Evolutionary conservation across 2,888 invertebrate species (phyloP).

Genomic region (Seira sanloemensis): DNA sequence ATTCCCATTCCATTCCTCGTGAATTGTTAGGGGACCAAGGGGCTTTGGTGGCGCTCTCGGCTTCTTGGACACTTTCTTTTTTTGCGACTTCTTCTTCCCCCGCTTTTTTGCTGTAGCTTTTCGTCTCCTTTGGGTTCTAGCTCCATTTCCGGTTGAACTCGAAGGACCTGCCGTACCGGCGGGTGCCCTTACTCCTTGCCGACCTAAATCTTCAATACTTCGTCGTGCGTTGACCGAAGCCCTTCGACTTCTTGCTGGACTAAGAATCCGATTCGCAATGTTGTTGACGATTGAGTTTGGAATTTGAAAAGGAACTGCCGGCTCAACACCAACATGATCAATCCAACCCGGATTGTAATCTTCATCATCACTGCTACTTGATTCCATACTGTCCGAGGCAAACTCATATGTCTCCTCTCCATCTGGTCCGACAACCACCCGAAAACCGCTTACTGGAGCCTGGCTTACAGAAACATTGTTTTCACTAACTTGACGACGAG

Average conservation of each 20-base stretch:
- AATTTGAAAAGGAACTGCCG: conserved; percentile 35
- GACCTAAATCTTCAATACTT: too few relatives aligned
- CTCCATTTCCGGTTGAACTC: neutral
- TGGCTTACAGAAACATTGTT: too few relatives aligned
- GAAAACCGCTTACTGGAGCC: conserved; percentile 56
- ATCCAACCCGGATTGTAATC: conserved; percentile 12
- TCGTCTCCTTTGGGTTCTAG: too few relatives aligned
- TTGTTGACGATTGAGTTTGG: conserved; percentile 5
- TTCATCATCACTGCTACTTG: conserved; percentile 11
- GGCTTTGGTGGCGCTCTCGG: conserved; percentile 51
- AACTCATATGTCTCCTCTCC: conserved; percentile 65
- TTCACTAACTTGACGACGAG: too few relatives aligned
- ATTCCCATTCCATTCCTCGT: conserved; percentile 42
- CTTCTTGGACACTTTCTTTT: conserved; percentile 1
- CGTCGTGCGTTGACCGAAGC: too few relatives aligned
- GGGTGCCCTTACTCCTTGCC: too few relatives aligned
- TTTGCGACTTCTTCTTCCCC: conserved; percentile 22
- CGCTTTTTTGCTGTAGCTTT: too few relatives aligned
- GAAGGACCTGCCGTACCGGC: neutral
- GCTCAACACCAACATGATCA: conserved; percentile 37
- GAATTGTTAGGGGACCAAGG: conserved; percentile 42
- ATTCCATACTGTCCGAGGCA: conserved; percentile 42
- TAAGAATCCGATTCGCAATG: too few relatives aligned
- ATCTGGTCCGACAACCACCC: conserved; percentile 53
- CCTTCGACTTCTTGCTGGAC: too few relatives aligned